Percentiles rank a stretch among this genome's conserved stretches.
Evolutionary conservation across 2,888 invertebrate species (phyloP).

Genomic region (Sepiola atlantica): DNA sequence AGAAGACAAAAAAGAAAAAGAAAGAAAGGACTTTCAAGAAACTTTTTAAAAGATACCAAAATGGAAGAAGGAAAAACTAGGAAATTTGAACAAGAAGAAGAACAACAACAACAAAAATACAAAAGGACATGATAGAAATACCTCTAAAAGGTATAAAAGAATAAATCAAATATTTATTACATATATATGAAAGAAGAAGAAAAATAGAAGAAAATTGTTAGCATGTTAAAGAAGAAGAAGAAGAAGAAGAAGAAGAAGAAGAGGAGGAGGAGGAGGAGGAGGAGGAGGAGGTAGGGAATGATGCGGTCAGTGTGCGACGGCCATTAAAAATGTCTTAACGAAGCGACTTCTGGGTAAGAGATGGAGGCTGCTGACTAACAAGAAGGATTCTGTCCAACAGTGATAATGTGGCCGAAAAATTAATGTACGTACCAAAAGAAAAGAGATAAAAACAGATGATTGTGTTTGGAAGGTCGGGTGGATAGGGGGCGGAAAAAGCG

Average conservation of each 20-base stretch:
- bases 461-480: not conserved
- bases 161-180: too few species aligned
- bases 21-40: too few species aligned
- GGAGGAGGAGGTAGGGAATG: not conserved
- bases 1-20: too few species aligned
- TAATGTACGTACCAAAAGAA: not conserved
- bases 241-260: not conserved
- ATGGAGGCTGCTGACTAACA: not conserved
- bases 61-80: too few species aligned
- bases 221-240: not conserved
- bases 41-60: too few species aligned
- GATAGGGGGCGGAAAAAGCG: not conserved
- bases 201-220: too few species aligned
- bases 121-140: too few species aligned
- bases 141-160: too few species aligned
- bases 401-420: not conserved
- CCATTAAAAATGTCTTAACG: not conserved
- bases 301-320: not conserved
- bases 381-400: not conserved
- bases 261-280: not conserved
- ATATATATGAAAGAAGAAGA: not conserved
- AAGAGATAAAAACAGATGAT: not conserved
- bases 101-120: too few species aligned
- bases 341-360: not conserved
- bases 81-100: too few species aligned